Conservation (phyloP, 2,888 invertebrate species). For the Agonopterix subpropinquella region DNA sequence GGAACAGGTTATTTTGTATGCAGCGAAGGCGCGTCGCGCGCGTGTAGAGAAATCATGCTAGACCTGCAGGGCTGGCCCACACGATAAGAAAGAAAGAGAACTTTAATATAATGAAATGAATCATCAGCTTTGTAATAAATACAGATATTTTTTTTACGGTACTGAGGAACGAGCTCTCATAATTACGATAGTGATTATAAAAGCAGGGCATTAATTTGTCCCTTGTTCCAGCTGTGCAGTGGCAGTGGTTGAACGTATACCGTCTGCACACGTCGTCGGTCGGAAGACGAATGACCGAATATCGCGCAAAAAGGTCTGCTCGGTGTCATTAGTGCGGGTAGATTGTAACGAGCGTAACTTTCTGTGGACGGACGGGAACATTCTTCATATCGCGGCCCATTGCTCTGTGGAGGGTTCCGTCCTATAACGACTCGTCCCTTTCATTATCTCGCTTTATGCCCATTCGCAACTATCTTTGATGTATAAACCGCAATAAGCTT, state of each 20-base stretch:
- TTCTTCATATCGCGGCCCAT: constrained; percentile 58
- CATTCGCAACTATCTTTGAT: constrained; percentile 54
- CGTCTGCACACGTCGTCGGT: constrained; percentile 51
- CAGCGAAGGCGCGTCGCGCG: too few species aligned
- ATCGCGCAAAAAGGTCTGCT: constrained; percentile 60
- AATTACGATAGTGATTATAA: background rate
- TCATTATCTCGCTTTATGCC: constrained; percentile 45
- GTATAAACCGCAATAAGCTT: constrained; percentile 43
- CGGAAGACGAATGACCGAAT: constrained; percentile 62
- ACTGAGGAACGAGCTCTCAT: too few species aligned
- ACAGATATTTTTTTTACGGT: too few species aligned
- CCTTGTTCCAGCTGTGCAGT: constrained; percentile 19
- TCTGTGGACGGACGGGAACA: constrained; percentile 44
- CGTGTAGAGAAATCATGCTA: too few species aligned
- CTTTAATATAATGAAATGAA: too few species aligned
- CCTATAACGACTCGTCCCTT: constrained; percentile 40
- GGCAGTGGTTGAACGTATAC: constrained; percentile 24
- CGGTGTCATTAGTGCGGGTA: constrained; percentile 60
- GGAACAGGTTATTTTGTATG: too few species aligned
- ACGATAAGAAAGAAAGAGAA: too few species aligned
- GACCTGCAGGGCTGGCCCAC: too few species aligned
- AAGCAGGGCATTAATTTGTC: constrained; percentile 27
- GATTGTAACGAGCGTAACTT: constrained; percentile 52
- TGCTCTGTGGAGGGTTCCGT: constrained; percentile 51
- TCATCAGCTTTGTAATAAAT: too few species aligned